A percentile compares a stretch with the other conserved stretches of the same genome.
phyloP scores from a whole-genome alignment of 2,797 vertebrate genomes.

The Microctenopoma stevenorrisi region DNA sequence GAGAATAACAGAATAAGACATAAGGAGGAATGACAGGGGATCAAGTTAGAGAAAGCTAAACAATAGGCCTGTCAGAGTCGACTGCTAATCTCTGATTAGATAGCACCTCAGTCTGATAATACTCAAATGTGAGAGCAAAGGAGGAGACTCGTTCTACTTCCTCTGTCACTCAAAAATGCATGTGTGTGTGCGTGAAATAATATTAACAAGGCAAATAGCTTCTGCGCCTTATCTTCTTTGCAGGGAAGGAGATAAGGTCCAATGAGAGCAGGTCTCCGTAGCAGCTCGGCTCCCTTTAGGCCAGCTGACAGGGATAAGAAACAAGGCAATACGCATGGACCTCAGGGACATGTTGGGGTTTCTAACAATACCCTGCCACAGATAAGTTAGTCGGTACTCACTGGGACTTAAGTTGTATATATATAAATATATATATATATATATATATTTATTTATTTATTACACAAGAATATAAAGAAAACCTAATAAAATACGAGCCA shows the following conservation, averaged over 20 bases:
- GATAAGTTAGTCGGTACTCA: constrained; percentile 26
- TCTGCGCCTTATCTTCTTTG: constrained; percentile 63
- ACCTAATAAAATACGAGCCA: too few relatives aligned
- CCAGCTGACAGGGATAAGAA: constrained; percentile 49
- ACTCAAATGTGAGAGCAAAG: constrained; percentile 51
- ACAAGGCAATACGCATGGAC: constrained; percentile 48
- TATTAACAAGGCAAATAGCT: constrained; percentile 75
- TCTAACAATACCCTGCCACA: constrained; percentile 53
- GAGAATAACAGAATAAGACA: constrained; percentile 2
- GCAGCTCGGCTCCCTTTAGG: constrained; percentile 42
- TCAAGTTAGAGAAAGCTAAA: constrained; percentile 38
- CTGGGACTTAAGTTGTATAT: constrained; percentile 3
- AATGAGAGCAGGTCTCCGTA: constrained; percentile 53
- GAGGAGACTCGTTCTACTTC: constrained; percentile 52
- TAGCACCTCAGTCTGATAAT: constrained; percentile 48
- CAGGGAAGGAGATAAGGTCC: constrained; percentile 61
- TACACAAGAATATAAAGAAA: too few relatives aligned
- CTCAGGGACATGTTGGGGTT: constrained; percentile 41
- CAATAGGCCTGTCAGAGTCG: constrained; percentile 60
- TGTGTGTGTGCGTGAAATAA: background rate
- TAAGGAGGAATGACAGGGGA: constrained; percentile 54
- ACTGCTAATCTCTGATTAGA: constrained; percentile 67
- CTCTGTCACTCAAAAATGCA: constrained; percentile 55
- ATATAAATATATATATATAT: too few relatives aligned
- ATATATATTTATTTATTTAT: too few relatives aligned